phyloP scores from a whole-genome alignment of 2,113 vertebrate species.

The Fregata magnificens region DNA sequence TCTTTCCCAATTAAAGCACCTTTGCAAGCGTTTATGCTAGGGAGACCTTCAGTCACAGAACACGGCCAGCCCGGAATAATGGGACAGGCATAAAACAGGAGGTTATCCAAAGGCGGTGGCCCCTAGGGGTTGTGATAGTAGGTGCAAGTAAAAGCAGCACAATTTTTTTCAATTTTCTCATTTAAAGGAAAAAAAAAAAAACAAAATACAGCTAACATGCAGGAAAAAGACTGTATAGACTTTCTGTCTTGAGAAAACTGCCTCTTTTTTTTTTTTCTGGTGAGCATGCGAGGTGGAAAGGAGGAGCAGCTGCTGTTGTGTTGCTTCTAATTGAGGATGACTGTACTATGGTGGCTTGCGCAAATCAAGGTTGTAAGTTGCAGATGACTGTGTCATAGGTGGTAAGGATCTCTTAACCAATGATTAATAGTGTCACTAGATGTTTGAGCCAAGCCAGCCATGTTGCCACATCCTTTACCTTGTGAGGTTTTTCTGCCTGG shows the following conservation, averaged over 20 bases:
- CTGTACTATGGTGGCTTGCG: background rate
- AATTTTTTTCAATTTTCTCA: background rate
- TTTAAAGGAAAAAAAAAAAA: background rate
- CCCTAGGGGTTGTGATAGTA: background rate
- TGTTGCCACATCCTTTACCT: background rate
- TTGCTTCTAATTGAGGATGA: background rate
- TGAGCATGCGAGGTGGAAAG: background rate
- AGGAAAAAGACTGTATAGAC: background rate
- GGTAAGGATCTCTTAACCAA: background rate
- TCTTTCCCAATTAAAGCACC: background rate
- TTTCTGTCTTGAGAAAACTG: background rate
- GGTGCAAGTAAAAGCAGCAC: background rate
- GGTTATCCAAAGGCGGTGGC: background rate
- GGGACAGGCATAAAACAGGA: background rate
- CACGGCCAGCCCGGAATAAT: background rate
- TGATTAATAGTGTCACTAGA: background rate
- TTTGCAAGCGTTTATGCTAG: background rate
- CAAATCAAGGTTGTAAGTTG: slow-evolving; percentile 8
- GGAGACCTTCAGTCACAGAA: background rate
- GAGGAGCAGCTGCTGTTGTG: background rate
- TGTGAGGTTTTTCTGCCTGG: background rate
- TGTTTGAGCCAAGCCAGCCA: background rate
- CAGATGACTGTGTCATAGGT: background rate
- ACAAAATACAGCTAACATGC: background rate
- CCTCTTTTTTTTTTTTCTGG: background rate